A percentile compares a stretch with the other conserved stretches of the same genome.
Conservation (phyloP, 1,140 invertebrate species). For the Tribolium madens region DNA sequence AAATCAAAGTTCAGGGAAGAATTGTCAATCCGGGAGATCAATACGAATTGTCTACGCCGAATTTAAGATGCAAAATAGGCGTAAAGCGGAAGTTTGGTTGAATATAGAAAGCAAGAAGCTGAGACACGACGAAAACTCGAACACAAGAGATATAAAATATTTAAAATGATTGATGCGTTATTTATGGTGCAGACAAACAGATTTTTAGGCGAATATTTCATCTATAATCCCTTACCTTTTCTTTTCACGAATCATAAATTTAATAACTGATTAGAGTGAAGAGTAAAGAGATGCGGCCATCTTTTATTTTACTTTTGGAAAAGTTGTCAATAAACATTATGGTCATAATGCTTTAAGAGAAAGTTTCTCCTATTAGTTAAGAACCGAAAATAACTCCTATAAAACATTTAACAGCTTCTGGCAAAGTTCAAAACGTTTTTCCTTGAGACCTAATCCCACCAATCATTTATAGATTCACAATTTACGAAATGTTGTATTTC, state of each 20-base stretch:
- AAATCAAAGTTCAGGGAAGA: constrained; percentile 10
- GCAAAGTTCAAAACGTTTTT: constrained; percentile 1
- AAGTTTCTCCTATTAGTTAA: constrained; percentile 1
- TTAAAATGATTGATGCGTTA: constrained; percentile 41
- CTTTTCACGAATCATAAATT: neutral
- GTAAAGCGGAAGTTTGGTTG: constrained; percentile 39
- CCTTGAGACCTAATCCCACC: neutral
- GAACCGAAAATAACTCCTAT: neutral
- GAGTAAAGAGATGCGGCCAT: neutral
- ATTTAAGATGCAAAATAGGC: constrained; percentile 44
- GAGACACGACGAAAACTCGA: neutral
- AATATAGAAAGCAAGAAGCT: constrained; percentile 11
- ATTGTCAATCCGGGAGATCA: constrained; percentile 24
- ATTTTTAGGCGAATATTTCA: neutral
- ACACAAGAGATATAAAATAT: constrained; percentile 32
- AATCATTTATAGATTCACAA: constrained; percentile 3
- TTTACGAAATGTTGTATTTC: neutral
- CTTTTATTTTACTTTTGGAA: neutral
- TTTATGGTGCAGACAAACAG: constrained; percentile 17
- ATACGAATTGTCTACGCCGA: constrained; percentile 39
- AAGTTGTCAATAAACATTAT: constrained; percentile 25
- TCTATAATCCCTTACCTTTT: neutral
- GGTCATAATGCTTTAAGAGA: neutral
- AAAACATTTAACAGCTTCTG: constrained; percentile 31
- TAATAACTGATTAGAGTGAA: neutral